Evolutionary conservation across 2,888 invertebrate genomes (phyloP).

Genomic region (Temnothorax unifasciatus): DNA sequence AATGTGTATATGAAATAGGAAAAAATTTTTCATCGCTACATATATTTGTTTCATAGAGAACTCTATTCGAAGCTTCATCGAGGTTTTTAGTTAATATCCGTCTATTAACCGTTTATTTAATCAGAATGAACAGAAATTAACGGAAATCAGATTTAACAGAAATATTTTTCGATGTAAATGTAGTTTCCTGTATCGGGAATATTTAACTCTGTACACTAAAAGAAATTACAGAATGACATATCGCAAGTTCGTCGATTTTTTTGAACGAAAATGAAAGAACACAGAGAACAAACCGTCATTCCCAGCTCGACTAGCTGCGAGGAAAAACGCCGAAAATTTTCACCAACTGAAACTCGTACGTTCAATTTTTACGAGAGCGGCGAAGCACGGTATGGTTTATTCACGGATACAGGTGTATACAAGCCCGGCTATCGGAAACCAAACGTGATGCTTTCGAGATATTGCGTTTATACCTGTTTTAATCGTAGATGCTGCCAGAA

Average conservation of each 20-base stretch:
- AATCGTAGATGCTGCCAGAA: slow-evolving; percentile 52
- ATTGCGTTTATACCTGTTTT: slow-evolving; percentile 64
- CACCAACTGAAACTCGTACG: slow-evolving; percentile 41
- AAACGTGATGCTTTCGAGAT: slow-evolving; percentile 30
- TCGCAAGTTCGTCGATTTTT: slow-evolving; percentile 18
- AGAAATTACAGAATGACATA: slow-evolving; percentile 25
- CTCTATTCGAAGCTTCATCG: neutral
- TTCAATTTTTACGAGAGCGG: slow-evolving; percentile 53
- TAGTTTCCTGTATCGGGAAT: neutral
- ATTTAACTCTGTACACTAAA: slow-evolving; percentile 15
- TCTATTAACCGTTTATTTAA: neutral
- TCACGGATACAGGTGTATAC: slow-evolving; percentile 53
- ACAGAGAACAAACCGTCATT: slow-evolving; percentile 39
- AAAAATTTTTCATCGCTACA: neutral
- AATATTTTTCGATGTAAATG: neutral
- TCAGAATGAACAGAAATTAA: neutral
- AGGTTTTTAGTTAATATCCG: neutral
- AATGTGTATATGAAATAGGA: neutral
- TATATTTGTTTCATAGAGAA: slow-evolving; percentile 3
- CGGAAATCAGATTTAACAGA: neutral
- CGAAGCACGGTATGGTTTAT: slow-evolving; percentile 59
- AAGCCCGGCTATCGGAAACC: slow-evolving; percentile 33
- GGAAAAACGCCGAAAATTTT: slow-evolving; percentile 36
- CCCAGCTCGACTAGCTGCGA: slow-evolving; percentile 32
- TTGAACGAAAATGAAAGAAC: slow-evolving; percentile 14